A percentile compares a stretch with the other conserved stretches of the same genome.
These are phyloP conservation scores for Labrus mixtus DNA, from an alignment of 2,113 vertebrate genomes.

Conservation along the genomic window DNA sequence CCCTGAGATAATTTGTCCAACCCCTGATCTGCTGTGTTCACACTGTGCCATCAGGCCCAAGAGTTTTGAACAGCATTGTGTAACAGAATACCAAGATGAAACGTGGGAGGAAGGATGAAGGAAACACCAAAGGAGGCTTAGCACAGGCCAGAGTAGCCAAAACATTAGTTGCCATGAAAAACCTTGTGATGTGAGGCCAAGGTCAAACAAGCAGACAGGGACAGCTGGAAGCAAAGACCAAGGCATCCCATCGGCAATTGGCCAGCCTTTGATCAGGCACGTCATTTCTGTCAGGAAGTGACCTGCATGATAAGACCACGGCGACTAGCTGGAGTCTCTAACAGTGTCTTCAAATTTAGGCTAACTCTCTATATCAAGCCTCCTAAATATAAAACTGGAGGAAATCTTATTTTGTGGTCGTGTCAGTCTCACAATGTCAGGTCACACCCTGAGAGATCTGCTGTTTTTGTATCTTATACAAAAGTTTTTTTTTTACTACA, in stretches of 20 bases:
- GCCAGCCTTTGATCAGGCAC: conserved; percentile 79
- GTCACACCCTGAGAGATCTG: conserved; percentile 40
- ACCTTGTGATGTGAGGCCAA: conserved; percentile 64
- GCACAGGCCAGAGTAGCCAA: conserved; percentile 59
- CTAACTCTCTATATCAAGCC: not conserved
- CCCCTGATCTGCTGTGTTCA: not conserved
- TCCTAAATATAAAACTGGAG: conserved; percentile 36
- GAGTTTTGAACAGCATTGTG: conserved; percentile 34
- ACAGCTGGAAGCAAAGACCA: conserved; percentile 69
- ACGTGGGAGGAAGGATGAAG: conserved; percentile 66
- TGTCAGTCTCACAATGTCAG: conserved; percentile 46
- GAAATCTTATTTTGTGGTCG: conserved; percentile 38
- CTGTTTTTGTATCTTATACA: conserved; percentile 25
- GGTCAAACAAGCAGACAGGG: conserved; percentile 67
- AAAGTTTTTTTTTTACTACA: conserved; percentile 6
- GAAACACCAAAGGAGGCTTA: conserved; percentile 57
- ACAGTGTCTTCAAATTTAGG: conserved; percentile 17
- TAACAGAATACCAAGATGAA: conserved; percentile 64
- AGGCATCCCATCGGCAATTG: conserved; percentile 71
- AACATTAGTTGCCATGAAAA: conserved; percentile 71
- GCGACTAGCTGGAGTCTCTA: conserved; percentile 37
- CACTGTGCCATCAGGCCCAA: conserved; percentile 26
- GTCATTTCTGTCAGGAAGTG: conserved; percentile 77
- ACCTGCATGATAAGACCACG: conserved; percentile 63
- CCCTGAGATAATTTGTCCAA: conserved; percentile 32